Evolutionary conservation across 1,140 invertebrate genomes (phyloP).

Genomic region (Saccostrea echinata): DNA sequence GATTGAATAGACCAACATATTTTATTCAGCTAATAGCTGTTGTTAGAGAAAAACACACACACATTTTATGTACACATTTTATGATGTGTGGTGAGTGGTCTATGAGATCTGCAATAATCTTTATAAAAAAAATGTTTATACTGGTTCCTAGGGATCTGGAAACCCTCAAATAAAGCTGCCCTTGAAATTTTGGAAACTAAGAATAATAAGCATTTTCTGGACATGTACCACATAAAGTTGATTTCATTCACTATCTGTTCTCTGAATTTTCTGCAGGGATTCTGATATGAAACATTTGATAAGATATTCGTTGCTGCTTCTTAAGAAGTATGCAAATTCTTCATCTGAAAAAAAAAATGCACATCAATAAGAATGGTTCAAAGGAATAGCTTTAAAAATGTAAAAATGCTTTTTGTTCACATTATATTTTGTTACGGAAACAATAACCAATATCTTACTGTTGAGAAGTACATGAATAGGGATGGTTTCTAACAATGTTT

Average conservation of each 20-base stretch:
- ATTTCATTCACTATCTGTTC: background rate
- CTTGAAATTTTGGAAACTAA: too few species aligned
- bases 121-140: too few species aligned
- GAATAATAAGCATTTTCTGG: too few species aligned
- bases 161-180: too few species aligned
- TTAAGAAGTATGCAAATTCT: slow-evolving; percentile 38
- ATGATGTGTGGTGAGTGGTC: too few species aligned
- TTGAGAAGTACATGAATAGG: slow-evolving; percentile 4
- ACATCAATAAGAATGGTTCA: background rate
- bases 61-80: too few species aligned
- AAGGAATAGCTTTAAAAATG: background rate
- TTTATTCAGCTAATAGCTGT: too few species aligned
- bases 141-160: too few species aligned
- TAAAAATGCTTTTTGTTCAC: background rate
- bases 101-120: too few species aligned
- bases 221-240: background rate
- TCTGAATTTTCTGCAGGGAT: background rate
- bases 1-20: too few species aligned
- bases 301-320: slow-evolving; percentile 32
- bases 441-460: background rate
- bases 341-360: slow-evolving; percentile 30
- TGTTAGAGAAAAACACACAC: too few species aligned
- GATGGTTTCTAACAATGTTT: background rate
- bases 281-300: slow-evolving; percentile 35
- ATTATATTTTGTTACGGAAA: background rate